phyloP scores from a whole-genome alignment of 2,113 vertebrate species.

The Elephas maximus region DNA sequence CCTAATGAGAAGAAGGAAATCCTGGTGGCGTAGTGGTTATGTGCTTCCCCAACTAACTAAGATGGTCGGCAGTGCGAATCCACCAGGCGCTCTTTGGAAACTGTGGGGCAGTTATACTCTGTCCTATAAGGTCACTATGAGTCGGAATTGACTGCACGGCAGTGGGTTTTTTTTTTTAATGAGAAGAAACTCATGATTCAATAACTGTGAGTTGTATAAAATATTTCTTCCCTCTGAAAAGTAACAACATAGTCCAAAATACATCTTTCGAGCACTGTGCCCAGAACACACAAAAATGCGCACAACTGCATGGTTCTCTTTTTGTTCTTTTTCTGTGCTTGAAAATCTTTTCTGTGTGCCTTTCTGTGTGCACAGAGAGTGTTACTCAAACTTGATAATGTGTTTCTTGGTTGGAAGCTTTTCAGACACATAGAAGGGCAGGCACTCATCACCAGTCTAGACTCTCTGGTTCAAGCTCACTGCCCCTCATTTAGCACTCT shows the following conservation, averaged over 20 bases:
- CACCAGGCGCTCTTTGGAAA: too few species aligned
- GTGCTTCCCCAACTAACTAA: too few species aligned
- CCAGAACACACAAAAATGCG: neutral
- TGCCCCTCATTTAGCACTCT: neutral
- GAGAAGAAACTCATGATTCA: rapidly evolving
- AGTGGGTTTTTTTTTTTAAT: neutral
- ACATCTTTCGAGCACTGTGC: neutral
- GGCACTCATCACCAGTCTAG: slow-evolving; percentile 38
- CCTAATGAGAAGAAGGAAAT: too few species aligned
- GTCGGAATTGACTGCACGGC: too few species aligned
- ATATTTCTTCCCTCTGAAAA: neutral
- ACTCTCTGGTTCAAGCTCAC: slow-evolving; percentile 51
- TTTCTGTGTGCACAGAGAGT: neutral
- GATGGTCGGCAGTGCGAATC: too few species aligned
- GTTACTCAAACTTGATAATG: neutral
- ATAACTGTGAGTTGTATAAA: neutral
- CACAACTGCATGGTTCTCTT: neutral
- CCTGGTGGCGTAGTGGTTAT: too few species aligned
- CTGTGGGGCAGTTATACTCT: too few species aligned
- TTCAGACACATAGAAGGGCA: slow-evolving; percentile 2
- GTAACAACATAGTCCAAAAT: neutral
- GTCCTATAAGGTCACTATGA: too few species aligned
- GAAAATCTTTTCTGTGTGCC: neutral
- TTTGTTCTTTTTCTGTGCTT: neutral
- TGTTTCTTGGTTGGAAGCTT: slow-evolving; percentile 20